Conservation (phyloP, 2,113 vertebrate species). For the Chaetops frenatus region DNA sequence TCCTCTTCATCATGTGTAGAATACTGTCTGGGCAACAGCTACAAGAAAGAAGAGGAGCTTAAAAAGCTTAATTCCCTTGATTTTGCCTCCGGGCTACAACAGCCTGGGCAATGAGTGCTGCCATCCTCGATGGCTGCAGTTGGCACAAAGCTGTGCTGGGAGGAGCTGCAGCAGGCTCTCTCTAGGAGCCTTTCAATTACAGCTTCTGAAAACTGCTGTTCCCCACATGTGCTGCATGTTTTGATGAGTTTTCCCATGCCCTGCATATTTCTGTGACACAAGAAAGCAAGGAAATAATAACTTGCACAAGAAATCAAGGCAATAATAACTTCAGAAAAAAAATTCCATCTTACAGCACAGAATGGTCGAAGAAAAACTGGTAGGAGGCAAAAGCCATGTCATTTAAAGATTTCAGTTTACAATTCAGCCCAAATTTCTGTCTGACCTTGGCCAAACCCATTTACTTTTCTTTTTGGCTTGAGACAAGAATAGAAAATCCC, state of each 20-base stretch:
- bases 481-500: background rate
- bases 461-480: background rate
- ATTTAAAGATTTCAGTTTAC: background rate
- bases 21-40: background rate
- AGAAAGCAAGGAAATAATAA: background rate
- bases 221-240: fast-evolving
- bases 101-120: background rate
- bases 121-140: background rate
- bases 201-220: background rate
- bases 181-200: background rate
- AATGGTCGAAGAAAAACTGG: background rate
- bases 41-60: background rate
- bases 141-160: background rate
- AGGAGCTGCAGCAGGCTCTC: background rate
- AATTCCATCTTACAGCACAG: fast-evolving
- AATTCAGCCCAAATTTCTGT: background rate
- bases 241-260: background rate
- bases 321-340: background rate
- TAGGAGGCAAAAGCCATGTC: background rate
- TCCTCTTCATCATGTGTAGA: background rate
- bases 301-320: background rate
- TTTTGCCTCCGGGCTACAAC: background rate
- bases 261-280: background rate
- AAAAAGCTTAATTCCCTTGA: background rate
- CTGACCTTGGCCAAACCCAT: background rate